Base-by-base conservation (phyloP, 1,140 invertebrate species). In the Lepidurus couesii region DNA sequence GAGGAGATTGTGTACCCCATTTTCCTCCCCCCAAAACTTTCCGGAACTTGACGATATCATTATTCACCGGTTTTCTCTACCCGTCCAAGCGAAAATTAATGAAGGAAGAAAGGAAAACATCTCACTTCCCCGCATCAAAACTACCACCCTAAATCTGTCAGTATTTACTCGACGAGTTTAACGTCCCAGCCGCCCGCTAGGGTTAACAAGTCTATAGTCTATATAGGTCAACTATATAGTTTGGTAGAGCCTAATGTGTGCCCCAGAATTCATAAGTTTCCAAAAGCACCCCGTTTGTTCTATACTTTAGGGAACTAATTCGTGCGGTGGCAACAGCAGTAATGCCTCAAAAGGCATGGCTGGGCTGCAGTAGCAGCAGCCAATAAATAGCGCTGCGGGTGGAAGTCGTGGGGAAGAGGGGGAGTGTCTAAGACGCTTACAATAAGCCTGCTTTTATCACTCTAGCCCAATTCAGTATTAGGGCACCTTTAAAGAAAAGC, bases 391-490 rank as follows among this genome's bases (percentile, higher is more conserved):
- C 34, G 34, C 34, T 34, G 34, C 34, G 34, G 34, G 34, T 34
- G 34, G 34, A 34, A 3, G 34, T 34, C 34, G 34, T 2, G 34
- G 0, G 34, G 34, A 34, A 34, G 34, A 34, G 53, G 16, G 53
- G 16, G 53, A 65, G 21, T 65, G 16, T 21, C 21, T 65, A 65
- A 65, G 53, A 65, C 53, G 53, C 53, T 65, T 65, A 65, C 21
- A n/a, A 65, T 65, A 65, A 65, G 53, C 53, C 53, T 65, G 21
- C 53, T 65, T 34, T 65, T 65, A 65, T 65, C 53, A 21, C 53
- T 65, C 1, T 7, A 9, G 21, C 5, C 53, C 53, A 16, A 65
- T 65, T 65, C 53, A 65, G 21, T 65, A 65, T 65, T 65, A 65
- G 16, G 53, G 53, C 53, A 21, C 13, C 53, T 21, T 65, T 65